Conservation (phyloP, 2,797 vertebrate species). For the Pseudomugil tenellus region DNA sequence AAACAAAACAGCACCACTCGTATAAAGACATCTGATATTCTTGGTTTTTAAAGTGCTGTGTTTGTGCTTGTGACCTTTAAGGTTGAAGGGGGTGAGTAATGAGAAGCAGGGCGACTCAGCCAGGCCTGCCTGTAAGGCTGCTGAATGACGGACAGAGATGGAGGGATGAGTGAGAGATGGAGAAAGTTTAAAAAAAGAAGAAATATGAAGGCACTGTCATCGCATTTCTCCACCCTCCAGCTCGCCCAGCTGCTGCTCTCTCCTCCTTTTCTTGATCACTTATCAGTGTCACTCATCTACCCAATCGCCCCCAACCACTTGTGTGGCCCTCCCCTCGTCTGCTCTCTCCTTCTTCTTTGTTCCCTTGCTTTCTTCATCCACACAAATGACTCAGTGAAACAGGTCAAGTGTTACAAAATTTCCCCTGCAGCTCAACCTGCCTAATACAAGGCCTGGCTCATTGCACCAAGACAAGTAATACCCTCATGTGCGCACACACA, state of each 20-base stretch:
- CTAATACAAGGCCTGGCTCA: conserved; percentile 79
- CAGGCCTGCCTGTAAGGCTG: conserved; percentile 55
- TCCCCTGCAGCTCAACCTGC: conserved; percentile 84
- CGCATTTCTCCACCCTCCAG: conserved; percentile 65
- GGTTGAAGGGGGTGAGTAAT: conserved; percentile 71
- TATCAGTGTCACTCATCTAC: conserved; percentile 76
- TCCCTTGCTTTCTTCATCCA: conserved; percentile 61
- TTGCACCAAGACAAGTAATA: conserved; percentile 78
- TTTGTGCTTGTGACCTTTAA: conserved; percentile 73
- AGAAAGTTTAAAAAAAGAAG: conserved; percentile 49
- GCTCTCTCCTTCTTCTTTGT: conserved; percentile 14
- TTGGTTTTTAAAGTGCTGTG: conserved; percentile 49
- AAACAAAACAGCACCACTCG: conserved; percentile 20
- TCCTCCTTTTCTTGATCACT: conserved; percentile 66
- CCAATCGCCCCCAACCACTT: conserved; percentile 62
- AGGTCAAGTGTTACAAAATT: conserved; percentile 88
- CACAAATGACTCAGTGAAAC: conserved; percentile 84
- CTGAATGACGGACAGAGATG: conserved; percentile 62
- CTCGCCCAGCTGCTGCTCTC: conserved; percentile 76
- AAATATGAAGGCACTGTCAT: conserved; percentile 69
- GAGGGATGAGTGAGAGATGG: conserved; percentile 44
- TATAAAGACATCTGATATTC: conserved; percentile 56
- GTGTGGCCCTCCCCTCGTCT: conserved; percentile 21
- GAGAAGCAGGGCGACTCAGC: conserved; percentile 36
- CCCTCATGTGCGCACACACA: conserved; percentile 29